Base-by-base conservation (phyloP, 2,113 vertebrate species). In the Myrmecophaga tridactyla region DNA sequence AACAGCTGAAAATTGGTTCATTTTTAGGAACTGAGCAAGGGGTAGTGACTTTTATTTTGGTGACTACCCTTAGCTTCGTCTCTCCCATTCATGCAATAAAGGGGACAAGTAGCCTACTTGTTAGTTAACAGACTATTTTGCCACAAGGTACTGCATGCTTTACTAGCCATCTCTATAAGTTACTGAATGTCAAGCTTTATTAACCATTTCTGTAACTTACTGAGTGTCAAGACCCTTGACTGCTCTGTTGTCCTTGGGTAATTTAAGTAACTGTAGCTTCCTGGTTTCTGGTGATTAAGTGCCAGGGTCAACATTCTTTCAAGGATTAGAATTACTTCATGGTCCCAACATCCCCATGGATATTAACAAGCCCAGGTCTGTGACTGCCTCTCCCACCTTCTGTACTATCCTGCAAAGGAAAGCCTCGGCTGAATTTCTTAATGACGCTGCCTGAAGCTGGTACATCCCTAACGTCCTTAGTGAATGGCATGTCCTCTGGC, bases 221-320 rank as follows among this genome's bases (percentile, higher is more conserved):
- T 41, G n/a, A 90, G 81, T 65, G 81, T 90, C 46, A 58, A 65
- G 86, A 75, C 29, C 41, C 20, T 29, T 25, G 5, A 27, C 43
- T 95, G 39, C 29, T 21, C 81, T 87, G 92, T 80, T 94, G 89
- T 63, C 91, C 72, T 92, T 78, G 20, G 87, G n/a, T n/a, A 76
- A 92, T 96, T 90, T 88, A 90, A 69, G 34, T 85, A 96, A 95
- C 76, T 86, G 43, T 39, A 76, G 51, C 65, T 14, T 80, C 58
- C 69, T 94, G 48, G 31, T 76, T 97, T 91, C 70, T 53, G 36
- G 67, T 87, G 34, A 87, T 58, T 63, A 92, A 95, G 69, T 85
- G 43, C 58, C 58, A 84, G 36, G 46, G 76, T n/a, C 56, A n/a
- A n/a, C n/a, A n/a, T n/a, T n/a, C n/a, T n/a, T n/a, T n/a, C n/a